Conservation (phyloP, 1,140 invertebrate genomes). For the Drosophila prosaltans region DNA sequence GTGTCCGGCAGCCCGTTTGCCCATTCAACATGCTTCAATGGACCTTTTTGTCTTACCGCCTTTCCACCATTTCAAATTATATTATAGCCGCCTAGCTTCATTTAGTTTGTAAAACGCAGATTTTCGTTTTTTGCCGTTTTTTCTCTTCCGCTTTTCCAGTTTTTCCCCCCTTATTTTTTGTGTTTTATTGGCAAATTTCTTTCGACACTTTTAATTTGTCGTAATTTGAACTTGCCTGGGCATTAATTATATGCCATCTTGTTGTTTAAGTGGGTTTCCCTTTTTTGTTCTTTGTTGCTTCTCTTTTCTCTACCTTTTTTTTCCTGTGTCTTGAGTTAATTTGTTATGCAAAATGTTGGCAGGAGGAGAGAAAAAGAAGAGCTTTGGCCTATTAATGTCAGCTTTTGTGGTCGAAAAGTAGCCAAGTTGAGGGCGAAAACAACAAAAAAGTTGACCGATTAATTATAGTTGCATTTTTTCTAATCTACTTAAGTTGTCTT, state of each 20-base stretch:
- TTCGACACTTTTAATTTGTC: slow-evolving; percentile 64
- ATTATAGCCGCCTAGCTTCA: slow-evolving; percentile 69
- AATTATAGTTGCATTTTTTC: slow-evolving; percentile 8
- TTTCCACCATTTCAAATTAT: slow-evolving; percentile 56
- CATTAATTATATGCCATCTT: slow-evolving; percentile 54
- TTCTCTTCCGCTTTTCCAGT: neutral
- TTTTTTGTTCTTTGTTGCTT: neutral
- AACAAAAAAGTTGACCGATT: neutral
- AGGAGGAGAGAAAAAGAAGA: neutral
- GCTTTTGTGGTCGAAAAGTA: slow-evolving; percentile 31
- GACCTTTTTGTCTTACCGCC: slow-evolving; percentile 15
- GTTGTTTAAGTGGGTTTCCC: slow-evolving; percentile 4
- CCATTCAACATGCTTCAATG: slow-evolving; percentile 22
- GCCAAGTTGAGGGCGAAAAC: neutral
- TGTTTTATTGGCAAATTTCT: slow-evolving; percentile 35
- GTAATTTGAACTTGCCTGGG: slow-evolving; percentile 52
- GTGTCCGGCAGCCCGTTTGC: slow-evolving; percentile 1
- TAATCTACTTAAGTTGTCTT: slow-evolving; percentile 15
- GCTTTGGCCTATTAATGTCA: slow-evolving; percentile 36
- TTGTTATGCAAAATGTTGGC: slow-evolving; percentile 34
- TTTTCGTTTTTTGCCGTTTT: slow-evolving; percentile 31
- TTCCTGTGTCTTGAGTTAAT: slow-evolving; percentile 33
- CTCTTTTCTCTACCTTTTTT: neutral
- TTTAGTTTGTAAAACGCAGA: slow-evolving; percentile 66
- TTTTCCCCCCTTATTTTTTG: neutral